A percentile compares a stretch with the other conserved stretches of the same genome.
Conservation (phyloP, 1,140 invertebrate genomes). For the Bombus consobrinus region DNA sequence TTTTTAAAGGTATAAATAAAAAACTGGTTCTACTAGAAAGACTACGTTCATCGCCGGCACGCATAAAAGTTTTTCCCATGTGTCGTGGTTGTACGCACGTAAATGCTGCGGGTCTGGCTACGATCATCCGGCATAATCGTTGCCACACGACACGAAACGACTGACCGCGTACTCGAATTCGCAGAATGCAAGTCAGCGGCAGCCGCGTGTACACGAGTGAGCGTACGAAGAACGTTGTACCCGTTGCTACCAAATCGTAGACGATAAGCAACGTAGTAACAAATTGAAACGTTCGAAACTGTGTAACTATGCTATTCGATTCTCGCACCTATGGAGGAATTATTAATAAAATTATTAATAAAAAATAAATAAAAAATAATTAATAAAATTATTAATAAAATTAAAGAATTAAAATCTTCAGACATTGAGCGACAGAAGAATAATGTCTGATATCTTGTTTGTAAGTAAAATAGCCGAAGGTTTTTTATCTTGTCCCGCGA, state of each 20-base stretch:
- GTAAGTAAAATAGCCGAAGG: too few relatives aligned
- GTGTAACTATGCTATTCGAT: too few relatives aligned
- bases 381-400: too few relatives aligned
- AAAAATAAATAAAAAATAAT: too few relatives aligned
- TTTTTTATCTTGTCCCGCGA: too few relatives aligned
- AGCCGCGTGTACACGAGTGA: not conserved
- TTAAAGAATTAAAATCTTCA: too few relatives aligned
- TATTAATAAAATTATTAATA: too few relatives aligned
- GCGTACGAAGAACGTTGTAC: not conserved
- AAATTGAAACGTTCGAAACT: not conserved
- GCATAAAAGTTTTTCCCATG: not conserved
- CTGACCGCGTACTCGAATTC: not conserved
- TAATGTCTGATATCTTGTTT: too few relatives aligned
- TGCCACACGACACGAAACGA: too few relatives aligned
- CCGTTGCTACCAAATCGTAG: not conserved
- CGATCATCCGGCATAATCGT: conserved; percentile 61
- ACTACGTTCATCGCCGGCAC: not conserved
- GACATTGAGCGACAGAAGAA: too few relatives aligned
- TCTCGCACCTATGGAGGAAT: too few relatives aligned
- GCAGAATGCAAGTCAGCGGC: not conserved
- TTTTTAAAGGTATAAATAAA: not conserved
- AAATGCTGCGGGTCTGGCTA: conserved; percentile 4
- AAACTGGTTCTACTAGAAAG: not conserved
- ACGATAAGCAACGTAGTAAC: not conserved
- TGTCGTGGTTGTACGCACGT: not conserved